phyloP scores from a whole-genome alignment of 2,113 vertebrate genomes.

The Ammodytes dubius region DNA sequence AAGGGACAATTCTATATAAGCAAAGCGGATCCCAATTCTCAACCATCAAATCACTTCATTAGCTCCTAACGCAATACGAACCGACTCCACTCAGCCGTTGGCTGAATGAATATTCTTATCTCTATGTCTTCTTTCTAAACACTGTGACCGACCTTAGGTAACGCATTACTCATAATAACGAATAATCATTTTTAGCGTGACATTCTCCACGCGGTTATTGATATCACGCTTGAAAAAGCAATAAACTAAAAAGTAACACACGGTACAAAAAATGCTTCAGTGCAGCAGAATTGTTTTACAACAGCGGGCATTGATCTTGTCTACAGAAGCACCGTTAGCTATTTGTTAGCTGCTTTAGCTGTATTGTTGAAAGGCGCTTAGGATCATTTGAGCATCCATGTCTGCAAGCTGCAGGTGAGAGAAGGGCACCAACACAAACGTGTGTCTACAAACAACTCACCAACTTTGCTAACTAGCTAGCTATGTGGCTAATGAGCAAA shows the following conservation, averaged over 20 bases:
- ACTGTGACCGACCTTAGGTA: too few relatives aligned
- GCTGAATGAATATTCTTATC: too few relatives aligned
- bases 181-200: too few relatives aligned
- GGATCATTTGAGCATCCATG: not conserved
- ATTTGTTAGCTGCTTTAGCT: too few relatives aligned
- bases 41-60: not conserved
- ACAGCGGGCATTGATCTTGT: too few relatives aligned
- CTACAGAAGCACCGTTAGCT: not conserved
- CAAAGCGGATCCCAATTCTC: not conserved
- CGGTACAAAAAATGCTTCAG: not conserved
- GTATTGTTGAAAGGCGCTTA: not conserved
- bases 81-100: not conserved
- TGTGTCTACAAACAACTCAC: not conserved
- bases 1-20: not conserved
- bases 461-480: slow-evolving; percentile 38
- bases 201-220: too few relatives aligned
- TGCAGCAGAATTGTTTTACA: not conserved
- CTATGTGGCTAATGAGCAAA: slow-evolving; percentile 13
- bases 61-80: not conserved
- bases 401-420: not conserved
- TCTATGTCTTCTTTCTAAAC: too few relatives aligned
- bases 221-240: too few relatives aligned
- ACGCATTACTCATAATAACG: too few relatives aligned
- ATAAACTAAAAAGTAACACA: not conserved
- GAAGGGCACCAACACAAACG: not conserved